These are phyloP conservation scores for Urosaurus nigricauda DNA, from an alignment of 2,797 vertebrate genomes.

Conservation along the genomic window DNA sequence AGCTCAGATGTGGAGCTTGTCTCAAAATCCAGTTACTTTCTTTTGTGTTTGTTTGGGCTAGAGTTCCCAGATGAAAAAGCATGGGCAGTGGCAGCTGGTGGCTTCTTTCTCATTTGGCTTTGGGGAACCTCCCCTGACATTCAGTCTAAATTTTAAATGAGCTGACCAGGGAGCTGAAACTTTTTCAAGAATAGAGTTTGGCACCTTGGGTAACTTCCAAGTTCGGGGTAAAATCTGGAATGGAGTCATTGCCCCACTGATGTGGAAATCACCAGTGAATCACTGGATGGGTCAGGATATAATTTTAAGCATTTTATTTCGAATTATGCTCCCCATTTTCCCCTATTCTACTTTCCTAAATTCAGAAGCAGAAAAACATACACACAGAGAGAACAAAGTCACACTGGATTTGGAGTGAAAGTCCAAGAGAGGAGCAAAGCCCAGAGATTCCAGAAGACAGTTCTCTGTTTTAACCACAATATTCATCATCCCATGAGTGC, in stretches of 20 bases:
- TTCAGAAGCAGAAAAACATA: conserved; percentile 3
- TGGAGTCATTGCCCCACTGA: no score
- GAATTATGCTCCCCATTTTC: background rate
- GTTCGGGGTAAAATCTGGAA: no score
- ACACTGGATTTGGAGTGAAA: background rate
- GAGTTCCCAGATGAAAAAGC: no score
- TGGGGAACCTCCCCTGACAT: no score
- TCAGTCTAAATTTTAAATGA: no score
- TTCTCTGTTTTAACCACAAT: conserved; percentile 10
- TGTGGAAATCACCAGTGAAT: no score
- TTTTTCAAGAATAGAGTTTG: no score
- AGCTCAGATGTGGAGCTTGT: background rate
- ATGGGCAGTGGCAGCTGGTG: no score
- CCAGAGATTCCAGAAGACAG: background rate
- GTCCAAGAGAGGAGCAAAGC: background rate
- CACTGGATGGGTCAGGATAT: background rate
- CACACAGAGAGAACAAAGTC: background rate
- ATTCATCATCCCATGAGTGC: background rate
- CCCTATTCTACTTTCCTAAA: background rate
- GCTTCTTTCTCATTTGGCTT: no score
- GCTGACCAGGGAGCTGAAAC: no score
- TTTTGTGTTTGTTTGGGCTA: background rate
- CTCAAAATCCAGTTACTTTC: background rate
- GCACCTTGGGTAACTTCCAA: no score
- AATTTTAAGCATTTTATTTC: background rate